Conservation (phyloP, 2,797 vertebrate species). For the Macrochelys suwanniensis region DNA sequence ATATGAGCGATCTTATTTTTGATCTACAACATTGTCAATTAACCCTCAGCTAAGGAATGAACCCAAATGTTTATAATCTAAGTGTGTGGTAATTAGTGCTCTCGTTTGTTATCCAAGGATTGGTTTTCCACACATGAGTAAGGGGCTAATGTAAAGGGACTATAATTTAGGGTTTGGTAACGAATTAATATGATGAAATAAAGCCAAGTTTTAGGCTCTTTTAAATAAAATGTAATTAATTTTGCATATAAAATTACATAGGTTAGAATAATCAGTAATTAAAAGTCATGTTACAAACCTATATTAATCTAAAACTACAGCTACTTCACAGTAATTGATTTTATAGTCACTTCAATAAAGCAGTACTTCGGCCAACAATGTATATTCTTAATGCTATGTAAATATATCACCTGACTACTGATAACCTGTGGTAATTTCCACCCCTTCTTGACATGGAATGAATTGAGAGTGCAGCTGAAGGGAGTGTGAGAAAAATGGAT, state of each 20-base stretch:
- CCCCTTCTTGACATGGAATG: slow-evolving; percentile 15
- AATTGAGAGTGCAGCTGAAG: slow-evolving; percentile 21
- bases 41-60: slow-evolving; percentile 50
- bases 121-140: slow-evolving; percentile 53
- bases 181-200: slow-evolving; percentile 61
- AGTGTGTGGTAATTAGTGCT: slow-evolving; percentile 60
- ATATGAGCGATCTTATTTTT: slow-evolving; percentile 50
- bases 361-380: neutral
- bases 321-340: slow-evolving; percentile 19
- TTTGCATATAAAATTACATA: slow-evolving; percentile 57
- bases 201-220: slow-evolving; percentile 61
- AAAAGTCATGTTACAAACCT: slow-evolving; percentile 24
- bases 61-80: slow-evolving; percentile 66
- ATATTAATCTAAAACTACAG: slow-evolving; percentile 50
- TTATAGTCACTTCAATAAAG: slow-evolving; percentile 32
- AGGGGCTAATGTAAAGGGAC: slow-evolving; percentile 61
- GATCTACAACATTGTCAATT: slow-evolving; percentile 58
- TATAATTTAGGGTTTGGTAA: slow-evolving; percentile 58
- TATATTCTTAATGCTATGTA: slow-evolving; percentile 53
- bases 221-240: slow-evolving; percentile 58
- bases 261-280: slow-evolving; percentile 61
- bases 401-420: slow-evolving; percentile 25
- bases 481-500: neutral
- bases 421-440: slow-evolving; percentile 51
- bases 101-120: slow-evolving; percentile 61